These are phyloP conservation scores for Pyralis farinalis DNA, from an alignment of 2,888 invertebrate genomes.

Conservation along the genomic window DNA sequence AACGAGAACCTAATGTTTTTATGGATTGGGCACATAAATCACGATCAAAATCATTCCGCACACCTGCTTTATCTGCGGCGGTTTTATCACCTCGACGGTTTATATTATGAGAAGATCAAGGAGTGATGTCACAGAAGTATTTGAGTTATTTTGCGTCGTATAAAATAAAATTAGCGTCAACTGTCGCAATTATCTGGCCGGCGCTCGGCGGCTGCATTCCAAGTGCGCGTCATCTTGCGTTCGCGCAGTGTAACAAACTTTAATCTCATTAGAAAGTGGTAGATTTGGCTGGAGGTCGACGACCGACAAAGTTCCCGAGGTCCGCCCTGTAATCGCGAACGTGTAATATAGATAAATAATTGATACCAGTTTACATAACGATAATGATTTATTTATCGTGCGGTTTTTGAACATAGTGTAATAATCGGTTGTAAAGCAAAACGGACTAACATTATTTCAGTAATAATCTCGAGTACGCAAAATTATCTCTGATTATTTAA, in stretches of 20 bases:
- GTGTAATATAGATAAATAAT: conserved; percentile 39
- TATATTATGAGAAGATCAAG: conserved; percentile 14
- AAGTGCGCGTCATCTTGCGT: conserved; percentile 43
- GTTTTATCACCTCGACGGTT: background rate
- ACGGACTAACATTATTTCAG: background rate
- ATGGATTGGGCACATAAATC: conserved; percentile 21
- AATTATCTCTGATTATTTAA: too few relatives aligned
- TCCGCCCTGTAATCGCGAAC: conserved; percentile 56
- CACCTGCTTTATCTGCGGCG: background rate
- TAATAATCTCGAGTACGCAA: background rate
- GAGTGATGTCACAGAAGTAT: conserved; percentile 25
- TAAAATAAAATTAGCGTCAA: conserved; percentile 38
- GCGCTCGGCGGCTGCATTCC: conserved; percentile 36
- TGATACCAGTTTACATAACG: conserved; percentile 26
- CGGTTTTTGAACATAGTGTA: conserved; percentile 7
- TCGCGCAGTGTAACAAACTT: conserved; percentile 43
- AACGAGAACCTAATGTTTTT: conserved; percentile 32
- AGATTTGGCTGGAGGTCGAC: conserved; percentile 60
- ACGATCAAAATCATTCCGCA: conserved; percentile 17
- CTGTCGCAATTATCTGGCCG: conserved; percentile 39
- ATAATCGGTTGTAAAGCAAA: background rate
- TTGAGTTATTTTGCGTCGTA: conserved; percentile 34
- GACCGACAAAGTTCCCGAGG: conserved; percentile 56
- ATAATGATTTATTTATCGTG: conserved; percentile 13
- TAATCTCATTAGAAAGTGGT: conserved; percentile 73